Conservation (phyloP, 2,888 invertebrate species). For the Coelinius sp. region DNA sequence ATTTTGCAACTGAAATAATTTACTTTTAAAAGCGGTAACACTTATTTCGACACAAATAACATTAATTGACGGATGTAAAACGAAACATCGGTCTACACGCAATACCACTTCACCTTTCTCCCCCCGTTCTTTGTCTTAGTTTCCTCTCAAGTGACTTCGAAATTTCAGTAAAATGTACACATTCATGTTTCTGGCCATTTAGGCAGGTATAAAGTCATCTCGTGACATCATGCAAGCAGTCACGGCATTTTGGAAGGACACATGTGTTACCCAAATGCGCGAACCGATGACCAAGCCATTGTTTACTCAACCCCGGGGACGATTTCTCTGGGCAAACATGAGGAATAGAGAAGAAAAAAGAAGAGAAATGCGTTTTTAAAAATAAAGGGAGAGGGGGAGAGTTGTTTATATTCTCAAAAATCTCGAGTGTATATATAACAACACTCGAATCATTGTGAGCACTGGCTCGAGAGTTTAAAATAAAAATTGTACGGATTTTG, state of each 20-base stretch:
- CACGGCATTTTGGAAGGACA: neutral
- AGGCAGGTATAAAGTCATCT: neutral
- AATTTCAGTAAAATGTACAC: neutral
- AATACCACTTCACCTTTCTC: constrained; percentile 15
- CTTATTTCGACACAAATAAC: neutral
- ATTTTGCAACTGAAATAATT: neutral
- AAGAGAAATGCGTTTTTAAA: neutral
- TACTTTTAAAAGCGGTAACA: neutral
- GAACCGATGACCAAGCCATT: constrained; percentile 19
- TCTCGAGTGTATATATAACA: constrained; percentile 13
- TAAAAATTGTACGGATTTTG: no score
- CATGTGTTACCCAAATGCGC: constrained; percentile 8
- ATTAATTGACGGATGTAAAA: constrained; percentile 15
- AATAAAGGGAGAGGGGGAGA: neutral
- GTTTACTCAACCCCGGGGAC: constrained; percentile 10
- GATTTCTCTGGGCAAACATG: neutral
- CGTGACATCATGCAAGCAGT: constrained; percentile 8
- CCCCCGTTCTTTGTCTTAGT: neutral
- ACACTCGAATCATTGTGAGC: constrained; percentile 4
- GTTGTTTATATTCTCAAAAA: constrained; percentile 14
- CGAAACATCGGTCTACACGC: neutral
- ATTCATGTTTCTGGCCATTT: constrained; percentile 2
- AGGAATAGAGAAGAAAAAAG: neutral
- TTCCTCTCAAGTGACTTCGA: neutral
- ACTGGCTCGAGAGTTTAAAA: neutral